Conservation (phyloP, 2,797 vertebrate genomes). For the Benthosema pterotum region DNA sequence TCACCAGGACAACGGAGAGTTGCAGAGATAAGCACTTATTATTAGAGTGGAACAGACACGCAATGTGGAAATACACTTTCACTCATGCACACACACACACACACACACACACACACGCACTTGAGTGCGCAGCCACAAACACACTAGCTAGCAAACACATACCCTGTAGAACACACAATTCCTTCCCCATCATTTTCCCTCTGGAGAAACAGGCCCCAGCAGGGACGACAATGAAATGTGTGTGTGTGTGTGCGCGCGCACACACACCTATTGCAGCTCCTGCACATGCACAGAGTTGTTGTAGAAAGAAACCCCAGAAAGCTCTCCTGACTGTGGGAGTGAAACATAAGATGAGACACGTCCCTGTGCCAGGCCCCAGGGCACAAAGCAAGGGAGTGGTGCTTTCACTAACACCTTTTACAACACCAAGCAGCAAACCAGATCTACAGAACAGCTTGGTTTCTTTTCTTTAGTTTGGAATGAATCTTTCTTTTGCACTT, state of each 20-base stretch:
- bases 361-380: constrained; percentile 40
- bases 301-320: constrained; percentile 20
- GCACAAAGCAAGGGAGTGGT: constrained; percentile 41
- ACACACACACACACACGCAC: neutral
- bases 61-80: too few species aligned
- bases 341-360: constrained; percentile 24
- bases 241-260: too few species aligned
- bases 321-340: constrained; percentile 20
- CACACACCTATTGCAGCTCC: neutral
- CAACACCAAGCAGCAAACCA: neutral
- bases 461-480: too few species aligned
- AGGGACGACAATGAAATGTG: neutral
- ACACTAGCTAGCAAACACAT: constrained; percentile 1
- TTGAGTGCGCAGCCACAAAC: neutral
- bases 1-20: constrained; percentile 7
- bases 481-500: too few species aligned
- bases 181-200: constrained; percentile 7
- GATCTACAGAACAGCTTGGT: constrained; percentile 20
- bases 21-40: constrained; percentile 2
- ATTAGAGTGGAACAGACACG: constrained; percentile 15
- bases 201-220: constrained; percentile 3
- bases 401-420: constrained; percentile 3
- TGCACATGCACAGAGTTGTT: neutral
- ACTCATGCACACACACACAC: too few species aligned
- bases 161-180: neutral